Conservation (phyloP, 2,113 vertebrate species). For the Cololabis saira region DNA sequence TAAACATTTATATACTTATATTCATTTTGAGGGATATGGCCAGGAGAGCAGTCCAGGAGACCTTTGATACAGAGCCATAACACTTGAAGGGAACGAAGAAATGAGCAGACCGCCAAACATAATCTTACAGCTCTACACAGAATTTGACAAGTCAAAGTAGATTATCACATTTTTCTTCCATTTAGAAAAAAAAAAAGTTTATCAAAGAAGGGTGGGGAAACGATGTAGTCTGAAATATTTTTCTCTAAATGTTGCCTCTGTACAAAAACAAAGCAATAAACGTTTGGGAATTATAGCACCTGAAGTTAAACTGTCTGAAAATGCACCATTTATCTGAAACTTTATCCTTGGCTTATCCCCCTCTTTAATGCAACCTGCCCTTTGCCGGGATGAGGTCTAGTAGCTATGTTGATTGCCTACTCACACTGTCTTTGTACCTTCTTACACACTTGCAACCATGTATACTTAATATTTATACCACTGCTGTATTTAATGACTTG, state of each 20-base stretch:
- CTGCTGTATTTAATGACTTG: slow-evolving; percentile 16
- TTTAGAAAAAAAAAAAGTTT: slow-evolving; percentile 50
- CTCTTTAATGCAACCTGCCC: slow-evolving; percentile 53
- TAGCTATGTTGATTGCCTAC: slow-evolving; percentile 56
- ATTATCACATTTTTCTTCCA: slow-evolving; percentile 34
- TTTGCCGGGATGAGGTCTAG: slow-evolving; percentile 46
- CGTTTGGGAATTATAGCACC: slow-evolving; percentile 78
- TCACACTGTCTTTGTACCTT: slow-evolving; percentile 52
- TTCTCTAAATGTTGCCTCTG: slow-evolving; percentile 68
- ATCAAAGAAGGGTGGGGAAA: slow-evolving; percentile 58
- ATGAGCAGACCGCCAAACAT: slow-evolving; percentile 25
- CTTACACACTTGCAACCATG: slow-evolving; percentile 22
- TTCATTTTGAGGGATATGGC: slow-evolving; percentile 73
- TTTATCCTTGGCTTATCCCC: slow-evolving; percentile 33
- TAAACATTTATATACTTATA: slow-evolving; percentile 82
- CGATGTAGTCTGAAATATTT: slow-evolving; percentile 56
- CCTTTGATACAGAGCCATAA: slow-evolving; percentile 61
- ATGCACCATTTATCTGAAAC: slow-evolving; percentile 64
- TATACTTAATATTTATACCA: slow-evolving; percentile 17
- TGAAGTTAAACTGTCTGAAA: slow-evolving; percentile 72
- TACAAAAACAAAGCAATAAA: slow-evolving; percentile 72
- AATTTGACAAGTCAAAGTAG: slow-evolving; percentile 55
- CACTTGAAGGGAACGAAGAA: slow-evolving; percentile 59
- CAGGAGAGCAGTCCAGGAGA: slow-evolving; percentile 53
- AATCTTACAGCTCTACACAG: slow-evolving; percentile 54